Evolutionary conservation across 1,140 invertebrate species (phyloP), one percentile per base, ranked within the genome.

Genomic region (Drosophila suzukii): DNA sequence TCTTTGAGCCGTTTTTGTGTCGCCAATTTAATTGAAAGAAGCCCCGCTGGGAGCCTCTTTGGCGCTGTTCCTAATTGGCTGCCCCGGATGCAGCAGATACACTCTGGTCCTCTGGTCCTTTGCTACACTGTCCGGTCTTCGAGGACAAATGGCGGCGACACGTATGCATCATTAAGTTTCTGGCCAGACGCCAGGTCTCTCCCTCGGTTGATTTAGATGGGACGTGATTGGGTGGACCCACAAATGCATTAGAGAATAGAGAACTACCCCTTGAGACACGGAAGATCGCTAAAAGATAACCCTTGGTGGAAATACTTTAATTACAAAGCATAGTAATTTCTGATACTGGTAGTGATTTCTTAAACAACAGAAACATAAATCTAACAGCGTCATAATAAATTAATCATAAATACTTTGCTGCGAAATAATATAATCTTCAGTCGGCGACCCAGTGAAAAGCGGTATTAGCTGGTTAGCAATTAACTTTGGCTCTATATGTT

Each of bases 41-140:
- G 38, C 24, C 57, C 57, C 75, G 55, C 56, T 75, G 56, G 71
- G 39, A 47, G 43, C 62, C 56, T 79, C 57, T 74, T 89, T 89
- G 83, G 83, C 80, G 55, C 43, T 47, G 66, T 58, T 73, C 79
- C 84, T 88, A 88, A 89, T 88, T 88, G 84, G 76, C 71, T 85
- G 76, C 51, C 43, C 41, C 44, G 54, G 39, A 73, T 65, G 53
- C 56, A 58, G 72, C 72, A 55, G 36, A 53, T 54, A 24, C 62
- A 50, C 43, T 67, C 70, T 67, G 56, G 81, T 60, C 66, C 32
- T 34, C 32, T 8, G 32, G 8, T 34, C 43, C 46, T 67, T 70
- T 71, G 60, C 78, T 63, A 66, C 62, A 72, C 47, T 75, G 56
- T 39, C 46, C 72, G 41, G 44, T 43, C 56, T 27, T 38, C 53